Evolutionary conservation across 2,888 invertebrate species (phyloP), one percentile per base, ranked within the genome.

Genomic region (Agrotis clavis): DNA sequence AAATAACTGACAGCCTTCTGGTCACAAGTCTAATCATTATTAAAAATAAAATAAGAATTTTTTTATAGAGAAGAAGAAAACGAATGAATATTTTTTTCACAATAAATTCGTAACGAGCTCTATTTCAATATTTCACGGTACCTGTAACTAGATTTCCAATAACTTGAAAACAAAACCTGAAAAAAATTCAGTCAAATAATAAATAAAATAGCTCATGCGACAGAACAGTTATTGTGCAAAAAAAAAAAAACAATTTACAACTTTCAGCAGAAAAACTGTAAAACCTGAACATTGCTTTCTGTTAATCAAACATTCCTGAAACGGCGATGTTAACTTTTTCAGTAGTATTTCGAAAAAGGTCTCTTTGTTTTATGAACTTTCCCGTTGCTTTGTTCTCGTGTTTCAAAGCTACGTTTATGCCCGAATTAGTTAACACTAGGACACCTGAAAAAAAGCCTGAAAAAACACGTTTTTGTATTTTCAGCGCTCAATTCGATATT

Each of bases 231-330:
- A 19, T 41, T 14, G 9, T 6, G 25, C 14, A 51, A 73, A 74
- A 79, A n/a, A n/a, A n/a, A 74, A 79, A 61, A 51, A 16, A 19
- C 61, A 74, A 62, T 72, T 79, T 35, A 25, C 35, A 45, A 30
- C n/a, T 71, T 6, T 0, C 16, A 50, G n/a, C 21, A 59, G 60
- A 14, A 59, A 57, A 63, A 68, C 63, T 45, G 19, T 70, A 57
- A 59, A 75, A 57, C 56, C 47, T 79, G 35, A 47, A 72, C 18
- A 57, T 21, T 50, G 19, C 56, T 21, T 35, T 16, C 25, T 57
- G 74, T 73, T 74, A 53, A 79, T 75, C 5, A 79, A 75, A 79
- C 62, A 63, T 75, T 79, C 79, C 74, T 71, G 72, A 19, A 74
- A 45, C n/a, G n/a, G 0, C 18, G 3, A 11, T 50, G 50, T 48